These are phyloP conservation scores for Hyaena hyaena DNA, from an alignment of 2,113 vertebrate genomes.

Conservation along the genomic window DNA sequence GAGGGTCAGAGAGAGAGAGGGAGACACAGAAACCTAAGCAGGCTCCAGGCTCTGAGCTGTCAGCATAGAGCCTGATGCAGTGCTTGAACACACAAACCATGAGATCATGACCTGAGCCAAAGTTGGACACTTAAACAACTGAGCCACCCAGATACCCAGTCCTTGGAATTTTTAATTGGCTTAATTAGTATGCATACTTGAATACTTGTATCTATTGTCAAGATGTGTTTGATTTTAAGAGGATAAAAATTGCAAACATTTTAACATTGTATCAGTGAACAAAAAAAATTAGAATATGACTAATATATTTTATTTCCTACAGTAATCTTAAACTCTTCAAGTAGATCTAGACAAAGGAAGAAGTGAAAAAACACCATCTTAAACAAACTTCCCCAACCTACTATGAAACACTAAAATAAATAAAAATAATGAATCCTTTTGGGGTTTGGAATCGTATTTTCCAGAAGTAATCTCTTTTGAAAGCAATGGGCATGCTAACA, in stretches of 20 bases:
- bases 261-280: not conserved
- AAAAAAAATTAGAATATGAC: conserved; percentile 36
- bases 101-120: no score
- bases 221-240: not conserved
- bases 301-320: conserved; percentile 38
- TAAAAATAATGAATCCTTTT: conserved; percentile 78
- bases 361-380: conserved; percentile 53
- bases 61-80: no score
- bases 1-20: no score
- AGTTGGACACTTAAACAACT: no score
- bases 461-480: conserved; percentile 67
- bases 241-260: not conserved
- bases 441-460: conserved; percentile 64
- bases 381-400: conserved; percentile 59
- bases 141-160: no score
- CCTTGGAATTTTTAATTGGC: conserved; percentile 15
- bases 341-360: conserved; percentile 23
- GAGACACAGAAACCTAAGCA: no score
- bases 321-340: conserved; percentile 28
- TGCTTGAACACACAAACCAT: no score
- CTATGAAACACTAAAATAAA: conserved; percentile 76
- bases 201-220: not conserved
- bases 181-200: not conserved
- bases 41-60: no score
- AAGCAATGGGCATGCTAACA: conserved; percentile 5